These are phyloP conservation scores for Cygnus olor DNA, from an alignment of 2,797 vertebrate species.

Conservation along the genomic window DNA sequence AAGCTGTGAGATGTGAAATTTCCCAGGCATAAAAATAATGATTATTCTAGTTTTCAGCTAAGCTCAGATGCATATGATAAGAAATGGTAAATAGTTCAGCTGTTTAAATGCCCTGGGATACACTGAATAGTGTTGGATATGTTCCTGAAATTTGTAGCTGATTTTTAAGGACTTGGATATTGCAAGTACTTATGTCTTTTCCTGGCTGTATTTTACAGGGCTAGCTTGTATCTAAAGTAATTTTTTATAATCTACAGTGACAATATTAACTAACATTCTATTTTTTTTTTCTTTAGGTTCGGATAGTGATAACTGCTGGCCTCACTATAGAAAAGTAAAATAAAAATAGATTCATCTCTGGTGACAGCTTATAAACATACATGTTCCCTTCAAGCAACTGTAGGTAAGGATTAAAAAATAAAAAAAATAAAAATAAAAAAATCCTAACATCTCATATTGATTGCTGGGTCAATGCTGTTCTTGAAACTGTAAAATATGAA, in stretches of 20 bases:
- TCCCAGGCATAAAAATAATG: accelerated
- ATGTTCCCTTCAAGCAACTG: neutral
- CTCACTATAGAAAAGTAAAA: neutral
- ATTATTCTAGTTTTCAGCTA: neutral
- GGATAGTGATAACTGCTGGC: neutral
- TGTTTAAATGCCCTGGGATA: neutral
- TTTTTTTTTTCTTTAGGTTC: neutral
- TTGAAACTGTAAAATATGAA: conserved; percentile 67
- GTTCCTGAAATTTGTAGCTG: neutral
- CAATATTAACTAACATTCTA: neutral
- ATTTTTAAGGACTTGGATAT: neutral
- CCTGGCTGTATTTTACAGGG: neutral
- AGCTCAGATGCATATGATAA: neutral
- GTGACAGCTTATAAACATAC: neutral
- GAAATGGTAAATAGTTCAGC: neutral
- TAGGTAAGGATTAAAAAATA: neutral
- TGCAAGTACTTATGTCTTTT: neutral
- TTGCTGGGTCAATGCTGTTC: conserved; percentile 40
- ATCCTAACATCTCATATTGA: conserved; percentile 40
- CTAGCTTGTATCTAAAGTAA: neutral
- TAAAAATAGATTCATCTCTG: neutral
- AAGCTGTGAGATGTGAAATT: neutral
- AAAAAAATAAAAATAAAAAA: neutral
- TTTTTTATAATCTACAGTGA: neutral
- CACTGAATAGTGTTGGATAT: neutral